Evolutionary conservation across 2,113 vertebrate species (phyloP).

Genomic region (Condylura cristata): DNA sequence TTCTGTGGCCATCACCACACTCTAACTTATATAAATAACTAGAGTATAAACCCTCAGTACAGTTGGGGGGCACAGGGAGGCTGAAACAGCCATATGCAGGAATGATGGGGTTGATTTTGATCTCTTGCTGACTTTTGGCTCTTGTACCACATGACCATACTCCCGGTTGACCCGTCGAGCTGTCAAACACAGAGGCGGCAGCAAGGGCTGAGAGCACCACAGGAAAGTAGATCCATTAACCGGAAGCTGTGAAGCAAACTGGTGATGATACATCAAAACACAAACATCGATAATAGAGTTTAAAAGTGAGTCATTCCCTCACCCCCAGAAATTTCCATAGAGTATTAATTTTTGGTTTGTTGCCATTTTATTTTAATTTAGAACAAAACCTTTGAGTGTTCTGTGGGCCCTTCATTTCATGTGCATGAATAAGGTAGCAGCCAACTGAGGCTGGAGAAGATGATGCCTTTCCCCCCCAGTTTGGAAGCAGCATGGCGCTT

Average conservation of each 20-base stretch:
- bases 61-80: not conserved
- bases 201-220: not conserved
- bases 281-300: not conserved
- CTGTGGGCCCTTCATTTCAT: not conserved
- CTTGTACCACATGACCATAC: not conserved
- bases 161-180: not conserved
- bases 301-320: conserved; percentile 8
- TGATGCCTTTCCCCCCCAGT: not conserved
- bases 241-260: not conserved
- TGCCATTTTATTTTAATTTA: conserved; percentile 41
- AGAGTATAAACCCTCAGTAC: not conserved
- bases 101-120: not conserved
- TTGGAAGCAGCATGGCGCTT: not conserved
- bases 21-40: not conserved
- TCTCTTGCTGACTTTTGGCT: not conserved
- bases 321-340: conserved; percentile 29
- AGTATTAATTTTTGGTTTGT: not conserved
- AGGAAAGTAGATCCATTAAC: not conserved
- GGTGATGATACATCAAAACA: not conserved
- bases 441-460: not conserved
- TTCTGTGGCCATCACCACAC: not conserved
- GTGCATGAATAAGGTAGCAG: not conserved
- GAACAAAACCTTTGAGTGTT: not conserved
- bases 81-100: not conserved
- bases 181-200: not conserved